These are phyloP conservation scores for Drosophila leontia DNA, from an alignment of 1,140 invertebrate species.

Conservation along the genomic window DNA sequence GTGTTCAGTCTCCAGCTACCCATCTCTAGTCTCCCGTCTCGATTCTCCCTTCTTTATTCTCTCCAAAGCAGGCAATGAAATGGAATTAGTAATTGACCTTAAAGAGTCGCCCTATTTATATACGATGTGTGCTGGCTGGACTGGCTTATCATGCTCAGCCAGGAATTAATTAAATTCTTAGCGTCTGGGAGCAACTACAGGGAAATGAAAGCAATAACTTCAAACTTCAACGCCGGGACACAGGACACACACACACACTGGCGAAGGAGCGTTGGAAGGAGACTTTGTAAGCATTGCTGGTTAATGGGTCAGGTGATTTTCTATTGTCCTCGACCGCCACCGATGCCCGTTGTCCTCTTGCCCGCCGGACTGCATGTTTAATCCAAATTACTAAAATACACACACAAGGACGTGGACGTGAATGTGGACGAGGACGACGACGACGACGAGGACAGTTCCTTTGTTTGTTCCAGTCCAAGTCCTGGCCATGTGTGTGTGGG, in stretches of 20 bases:
- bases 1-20: too few relatives aligned
- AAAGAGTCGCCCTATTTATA: constrained; percentile 31
- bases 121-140: constrained; percentile 12
- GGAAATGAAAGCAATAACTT: constrained; percentile 77
- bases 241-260: neutral
- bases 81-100: constrained; percentile 34
- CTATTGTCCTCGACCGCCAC: constrained; percentile 64
- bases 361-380: constrained; percentile 75
- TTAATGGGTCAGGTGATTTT: constrained; percentile 81
- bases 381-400: constrained; percentile 81
- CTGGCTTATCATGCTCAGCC: constrained; percentile 34
- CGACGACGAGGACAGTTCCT: constrained; percentile 24
- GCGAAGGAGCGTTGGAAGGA: neutral
- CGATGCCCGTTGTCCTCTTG: constrained; percentile 32
- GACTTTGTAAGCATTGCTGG: constrained; percentile 57
- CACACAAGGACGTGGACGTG: constrained; percentile 12
- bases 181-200: constrained; percentile 61
- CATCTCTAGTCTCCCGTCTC: too few relatives aligned
- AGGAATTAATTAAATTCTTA: constrained; percentile 80
- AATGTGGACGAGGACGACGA: neutral
- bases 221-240: constrained; percentile 64
- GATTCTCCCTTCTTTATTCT: too few relatives aligned
- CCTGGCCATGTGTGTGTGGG: constrained; percentile 11
- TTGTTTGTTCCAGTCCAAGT: constrained; percentile 35
- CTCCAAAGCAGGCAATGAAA: constrained; percentile 11